phyloP scores from a whole-genome alignment of 2,113 vertebrate genomes.

The Amblyopsis rosae region DNA sequence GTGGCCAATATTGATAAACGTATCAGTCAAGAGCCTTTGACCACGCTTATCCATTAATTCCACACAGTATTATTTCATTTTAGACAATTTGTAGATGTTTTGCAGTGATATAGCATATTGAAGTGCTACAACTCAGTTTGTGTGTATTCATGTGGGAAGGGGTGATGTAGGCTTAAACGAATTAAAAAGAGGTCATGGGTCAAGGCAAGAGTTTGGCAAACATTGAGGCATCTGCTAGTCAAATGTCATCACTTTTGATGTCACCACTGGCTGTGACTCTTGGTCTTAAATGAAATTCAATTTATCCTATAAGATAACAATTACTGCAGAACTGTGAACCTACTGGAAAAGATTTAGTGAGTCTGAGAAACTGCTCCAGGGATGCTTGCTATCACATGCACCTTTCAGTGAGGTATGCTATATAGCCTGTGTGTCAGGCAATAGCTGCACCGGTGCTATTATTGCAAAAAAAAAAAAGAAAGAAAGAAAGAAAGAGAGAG shows the following conservation, averaged over 20 bases:
- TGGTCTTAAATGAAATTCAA: slow-evolving; percentile 18
- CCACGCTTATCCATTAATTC: too few relatives aligned
- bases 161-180: too few relatives aligned
- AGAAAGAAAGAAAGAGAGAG: not conserved
- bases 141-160: too few relatives aligned
- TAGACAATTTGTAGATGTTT: too few relatives aligned
- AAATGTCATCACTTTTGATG: slow-evolving; percentile 12
- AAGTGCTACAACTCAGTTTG: too few relatives aligned
- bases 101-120: too few relatives aligned
- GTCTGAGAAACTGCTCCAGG: slow-evolving; percentile 38
- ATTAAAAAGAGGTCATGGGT: too few relatives aligned
- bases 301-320: not conserved
- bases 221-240: slow-evolving; percentile 11
- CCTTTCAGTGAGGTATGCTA: not conserved
- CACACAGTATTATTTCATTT: too few relatives aligned
- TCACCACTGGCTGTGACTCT: slow-evolving; percentile 2
- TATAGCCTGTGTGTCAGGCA: slow-evolving; percentile 23
- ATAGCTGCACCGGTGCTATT: slow-evolving; percentile 39
- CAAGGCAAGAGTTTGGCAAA: too few relatives aligned
- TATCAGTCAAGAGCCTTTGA: too few relatives aligned
- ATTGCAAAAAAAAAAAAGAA: not conserved
- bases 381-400: slow-evolving; percentile 16
- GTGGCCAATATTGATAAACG: too few relatives aligned
- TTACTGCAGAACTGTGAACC: slow-evolving; percentile 8
- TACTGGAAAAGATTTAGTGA: slow-evolving; percentile 41